Evolutionary conservation across 2,113 vertebrate genomes (phyloP).

Genomic region (Paramormyrops kingsleyae): DNA sequence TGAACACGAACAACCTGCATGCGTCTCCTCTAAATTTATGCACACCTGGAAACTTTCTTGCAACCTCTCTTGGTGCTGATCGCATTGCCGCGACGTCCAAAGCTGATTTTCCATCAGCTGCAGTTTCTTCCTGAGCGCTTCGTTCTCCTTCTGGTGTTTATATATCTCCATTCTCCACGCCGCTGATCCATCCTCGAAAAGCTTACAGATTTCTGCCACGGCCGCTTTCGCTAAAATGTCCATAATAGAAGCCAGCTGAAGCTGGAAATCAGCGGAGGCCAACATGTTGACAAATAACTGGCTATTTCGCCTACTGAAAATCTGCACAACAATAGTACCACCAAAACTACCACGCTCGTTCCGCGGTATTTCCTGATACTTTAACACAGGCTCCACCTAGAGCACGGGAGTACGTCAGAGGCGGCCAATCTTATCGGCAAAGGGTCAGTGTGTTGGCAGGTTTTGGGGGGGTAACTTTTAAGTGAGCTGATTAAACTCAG

Average conservation of each 20-base stretch:
- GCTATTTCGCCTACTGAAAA: not conserved
- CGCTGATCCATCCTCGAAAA: not conserved
- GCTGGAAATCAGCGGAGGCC: not conserved
- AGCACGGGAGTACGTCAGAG: slow-evolving; percentile 25
- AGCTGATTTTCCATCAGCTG: slow-evolving; percentile 53
- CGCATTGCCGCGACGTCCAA: not conserved
- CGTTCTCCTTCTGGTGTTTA: too few relatives aligned
- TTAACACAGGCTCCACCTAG: slow-evolving; percentile 2
- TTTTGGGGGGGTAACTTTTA: too few relatives aligned
- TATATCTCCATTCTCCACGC: too few relatives aligned
- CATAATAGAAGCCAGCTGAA: not conserved
- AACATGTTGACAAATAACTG: not conserved
- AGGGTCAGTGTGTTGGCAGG: too few relatives aligned
- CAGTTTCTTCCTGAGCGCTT: slow-evolving; percentile 41
- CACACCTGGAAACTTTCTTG: not conserved
- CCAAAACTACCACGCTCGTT: not conserved
- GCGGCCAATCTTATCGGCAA: too few relatives aligned
- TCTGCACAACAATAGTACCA: not conserved
- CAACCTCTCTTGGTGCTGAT: not conserved
- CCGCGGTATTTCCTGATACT: not conserved
- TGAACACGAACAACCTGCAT: not conserved
- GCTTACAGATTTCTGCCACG: not conserved
- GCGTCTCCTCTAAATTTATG: not conserved
- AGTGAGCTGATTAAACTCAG: too few relatives aligned
- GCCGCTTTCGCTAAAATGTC: not conserved